phyloP scores from a whole-genome alignment of 2,888 invertebrate genomes.

The Ypsolopha scabrella region DNA sequence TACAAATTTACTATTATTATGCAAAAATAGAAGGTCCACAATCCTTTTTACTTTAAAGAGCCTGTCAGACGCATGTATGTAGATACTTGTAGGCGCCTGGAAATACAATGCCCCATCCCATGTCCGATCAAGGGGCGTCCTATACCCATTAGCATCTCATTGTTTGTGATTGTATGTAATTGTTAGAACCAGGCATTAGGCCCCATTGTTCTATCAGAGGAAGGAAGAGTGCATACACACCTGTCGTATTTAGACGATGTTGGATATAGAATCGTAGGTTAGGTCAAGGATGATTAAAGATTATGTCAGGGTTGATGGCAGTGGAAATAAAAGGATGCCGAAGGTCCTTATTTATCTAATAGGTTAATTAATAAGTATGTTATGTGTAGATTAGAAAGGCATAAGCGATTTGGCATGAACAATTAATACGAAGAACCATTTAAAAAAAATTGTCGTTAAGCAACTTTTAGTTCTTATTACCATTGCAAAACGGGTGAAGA shows the following conservation, averaged over 20 bases:
- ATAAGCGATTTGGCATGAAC: neutral
- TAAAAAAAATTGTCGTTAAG: neutral
- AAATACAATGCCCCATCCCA: neutral
- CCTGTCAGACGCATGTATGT: neutral
- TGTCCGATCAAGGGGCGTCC: constrained; percentile 13
- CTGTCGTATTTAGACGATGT: neutral
- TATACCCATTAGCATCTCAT: constrained; percentile 23
- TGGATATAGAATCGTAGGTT: neutral
- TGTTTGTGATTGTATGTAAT: constrained; percentile 17
- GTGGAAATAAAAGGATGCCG: too few relatives aligned
- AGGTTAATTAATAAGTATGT: neutral
- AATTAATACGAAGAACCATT: neutral
- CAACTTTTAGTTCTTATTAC: neutral
- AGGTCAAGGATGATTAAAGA: neutral
- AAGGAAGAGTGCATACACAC: constrained; percentile 1
- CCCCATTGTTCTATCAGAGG: constrained; percentile 25
- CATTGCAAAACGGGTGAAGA: neutral
- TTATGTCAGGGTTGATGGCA: neutral
- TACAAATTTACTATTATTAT: too few relatives aligned
- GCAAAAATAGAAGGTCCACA: too few relatives aligned
- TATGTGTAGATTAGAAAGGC: neutral
- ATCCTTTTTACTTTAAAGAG: neutral
- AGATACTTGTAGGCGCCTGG: neutral
- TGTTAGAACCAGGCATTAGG: constrained; percentile 19
- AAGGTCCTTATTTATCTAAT: too few relatives aligned